Evolutionary conservation across 2,113 vertebrate species (phyloP), one percentile per base, ranked within the genome.

Genomic region (Chionis minor): DNA sequence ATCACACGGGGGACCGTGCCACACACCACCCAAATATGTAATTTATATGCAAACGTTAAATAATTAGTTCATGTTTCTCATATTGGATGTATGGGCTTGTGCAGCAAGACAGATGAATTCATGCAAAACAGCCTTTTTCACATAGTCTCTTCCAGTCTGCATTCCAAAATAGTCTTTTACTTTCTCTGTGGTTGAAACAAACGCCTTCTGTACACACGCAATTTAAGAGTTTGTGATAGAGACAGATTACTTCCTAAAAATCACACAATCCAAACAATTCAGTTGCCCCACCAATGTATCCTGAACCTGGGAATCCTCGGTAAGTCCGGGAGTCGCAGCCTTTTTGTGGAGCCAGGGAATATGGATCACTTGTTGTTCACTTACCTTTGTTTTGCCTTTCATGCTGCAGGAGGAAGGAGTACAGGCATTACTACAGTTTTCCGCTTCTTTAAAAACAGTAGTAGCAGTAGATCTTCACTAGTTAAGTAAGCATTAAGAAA

Each of bases 11-110:
- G 61, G 94, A 19, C 51, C 20, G 24, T 86, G 9, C 62, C 81
- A 85, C 67, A 88, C 62, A 59, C 2, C 19, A 33, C 2, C 1
- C 9, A 94, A 91, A 42, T 77, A 73, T 54, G 66, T 82, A 69
- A 92, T 96, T 89, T 97, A 16, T 92, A 95, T 95, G 94, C 66
- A 97, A 95, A 93, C 95, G 6, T 88, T 58, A 59, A 92, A 82
- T 88, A 88, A 78, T 59, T 71, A 69, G 52, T 75, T 95, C n/a
- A 30, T 81, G 30, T 93, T 93, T 91, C 75, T 90, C 54, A 35
- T 63, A 33, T 5, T 66, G 56, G 12, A 21, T 73, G 35, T 87
- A 14, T 52, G 74, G 33, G 54, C 51, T 83, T 40, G 28, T 95
- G 74, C 47, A 27, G 11, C 35, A 51, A 91, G 79, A 62, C 32